Conservation (phyloP, 2,113 vertebrate species). For the crab-eating macaque (Macaca fascicularis) region T2T-MFA8v1.1 NC_088381.1:162095001-162095500, state of each 20-base stretch:
- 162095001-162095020: conserved; percentile 94
- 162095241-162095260: conserved; percentile 80
- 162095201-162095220: conserved; percentile 45
- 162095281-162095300: neutral
- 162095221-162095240: conserved; percentile 77
- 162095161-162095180: conserved; percentile 90
- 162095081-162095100: conserved; percentile 91
- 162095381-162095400: conserved; percentile 70
- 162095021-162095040: conserved; percentile 95
- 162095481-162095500: conserved; percentile 70
- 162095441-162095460: conserved; percentile 39
- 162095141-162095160: conserved; percentile 79
- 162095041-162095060: conserved; percentile 94
- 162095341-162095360: neutral
- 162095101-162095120: conserved; percentile 92
- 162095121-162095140: conserved; percentile 93
- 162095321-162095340: neutral
- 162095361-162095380: neutral
- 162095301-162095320: neutral
- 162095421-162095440: conserved; percentile 38
- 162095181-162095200: conserved; percentile 78
- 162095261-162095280: neutral
- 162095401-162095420: conserved; percentile 79
- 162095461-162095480: conserved; percentile 83
- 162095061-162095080: conserved; percentile 94